Conservation (phyloP, 2,797 vertebrate genomes). For the Lepilemur ruficaudatus region DNA sequence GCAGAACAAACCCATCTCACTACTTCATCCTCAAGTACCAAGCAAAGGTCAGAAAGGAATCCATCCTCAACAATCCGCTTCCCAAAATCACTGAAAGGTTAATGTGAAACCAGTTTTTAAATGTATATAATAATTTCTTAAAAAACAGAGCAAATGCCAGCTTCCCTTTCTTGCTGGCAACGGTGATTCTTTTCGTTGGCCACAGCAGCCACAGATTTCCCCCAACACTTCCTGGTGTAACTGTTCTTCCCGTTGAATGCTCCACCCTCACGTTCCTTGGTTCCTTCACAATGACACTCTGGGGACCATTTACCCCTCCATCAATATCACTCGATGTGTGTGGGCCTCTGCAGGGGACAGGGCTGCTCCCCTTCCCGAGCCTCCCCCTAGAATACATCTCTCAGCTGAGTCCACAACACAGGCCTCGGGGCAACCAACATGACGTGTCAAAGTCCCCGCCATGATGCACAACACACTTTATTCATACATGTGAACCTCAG, state of each 20-base stretch:
- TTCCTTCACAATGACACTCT: background rate
- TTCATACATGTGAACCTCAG: rapidly evolving
- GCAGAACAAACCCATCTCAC: background rate
- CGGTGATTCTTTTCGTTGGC: too few species aligned
- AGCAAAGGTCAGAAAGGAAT: background rate
- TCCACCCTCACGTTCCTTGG: rapidly evolving
- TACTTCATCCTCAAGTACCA: background rate
- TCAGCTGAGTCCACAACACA: background rate
- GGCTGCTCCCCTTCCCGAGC: too few species aligned
- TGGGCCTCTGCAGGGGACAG: background rate
- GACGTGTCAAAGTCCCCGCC: background rate
- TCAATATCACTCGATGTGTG: rapidly evolving
- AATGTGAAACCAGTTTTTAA: background rate
- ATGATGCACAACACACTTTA: background rate
- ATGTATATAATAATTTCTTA: background rate
- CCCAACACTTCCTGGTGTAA: rapidly evolving
- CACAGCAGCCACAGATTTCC: background rate
- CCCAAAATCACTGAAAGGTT: background rate
- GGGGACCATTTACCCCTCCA: background rate
- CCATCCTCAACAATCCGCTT: background rate
- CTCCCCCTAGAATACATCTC: background rate
- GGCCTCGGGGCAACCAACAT: background rate
- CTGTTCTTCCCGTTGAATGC: rapidly evolving
- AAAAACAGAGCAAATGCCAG: background rate
- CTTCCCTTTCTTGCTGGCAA: background rate